Base-by-base conservation (phyloP, 1,140 invertebrate species). In the Aphelenchoides besseyi region DNA sequence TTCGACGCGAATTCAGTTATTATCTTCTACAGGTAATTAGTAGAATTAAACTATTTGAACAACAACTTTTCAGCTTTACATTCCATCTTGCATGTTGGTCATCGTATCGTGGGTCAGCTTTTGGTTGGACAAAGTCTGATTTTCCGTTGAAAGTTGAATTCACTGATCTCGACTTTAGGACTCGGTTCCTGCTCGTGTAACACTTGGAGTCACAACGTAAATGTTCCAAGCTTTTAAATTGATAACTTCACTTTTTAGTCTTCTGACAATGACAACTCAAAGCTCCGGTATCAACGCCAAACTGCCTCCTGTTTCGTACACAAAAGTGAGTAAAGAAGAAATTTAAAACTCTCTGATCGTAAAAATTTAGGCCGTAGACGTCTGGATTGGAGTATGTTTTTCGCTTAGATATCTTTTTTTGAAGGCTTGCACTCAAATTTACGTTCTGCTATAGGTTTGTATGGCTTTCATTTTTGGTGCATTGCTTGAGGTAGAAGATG, bases 1-100 rank as follows among this genome's bases (percentile, higher is more conserved):
- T 97, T 89, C 95, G 95, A 87, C 88, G 94, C 83, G 93, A 95
- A 88, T 97, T 96, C 90, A 92, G 91, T 87, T 96, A 96, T 89
- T 96, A 96, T 88, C 88, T 96, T 77, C 95, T 96, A 85, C 94
- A 95, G 66, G 75, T 79, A 53, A 37, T 68, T 74, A 9, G 5
- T 16, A 16, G 28, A 23, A 18, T 12, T 59, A 9, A 12, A 30
- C 8, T 18, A 18, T 48, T 16, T 30, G 16, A 72, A 28, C 18
- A 9, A 35, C 18, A 23, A 28, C 12, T 37, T 72, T 71, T 35
- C 55, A 82, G 80, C 64, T 82, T 26, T 82, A 82, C 69, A 82
- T 84, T 41, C 80, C 82, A 12, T 86, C 84, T 69, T 85, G 82
- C 69, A 88, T 88, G 87, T 72, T 88, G 68, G 87, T 88, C 68